Base-by-base conservation (phyloP, 2,888 invertebrate species). In the Spisula solida region DNA sequence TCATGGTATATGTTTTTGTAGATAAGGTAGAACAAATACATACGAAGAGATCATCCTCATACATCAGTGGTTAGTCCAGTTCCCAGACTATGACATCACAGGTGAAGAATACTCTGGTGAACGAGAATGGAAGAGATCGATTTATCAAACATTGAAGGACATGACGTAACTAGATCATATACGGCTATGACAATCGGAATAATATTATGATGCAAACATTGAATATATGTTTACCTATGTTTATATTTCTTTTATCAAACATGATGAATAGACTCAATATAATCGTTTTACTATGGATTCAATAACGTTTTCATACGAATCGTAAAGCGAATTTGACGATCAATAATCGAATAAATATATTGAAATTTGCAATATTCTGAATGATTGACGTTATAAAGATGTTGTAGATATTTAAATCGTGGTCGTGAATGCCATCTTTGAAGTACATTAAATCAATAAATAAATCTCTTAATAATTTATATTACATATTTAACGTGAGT, bases 241-340 rank as follows among this genome's bases (percentile, higher is more conserved):
- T 66, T 66, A 25, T 66, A 66, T 25, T 66, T 66, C 25, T 66
- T n/a, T 75, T 75, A 31, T 75, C 75, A 75, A 34, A 75, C 14
- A 34, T 12, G 75, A 31, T 75, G 75, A 34, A 75, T 75, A 34
- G 75, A 34, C 18, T 75, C 8, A 18, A 6, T 75, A 5, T 75
- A 25, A 75, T 34, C 31, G 34, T 18, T 75, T 75, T 75, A 75
- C 29, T 75, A 34, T 14, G 14, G 14, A 25, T 75, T 31, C 31
- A 18, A 14, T 34, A 16, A 29, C 34, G 1, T 75, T 75, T 75
- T 75, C 34, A 34, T 75, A 34, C 34, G 16, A 75, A 25, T 75
- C 75, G 31, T 16, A 16, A 18, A 16, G 29, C 31, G 31, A 75
- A 31, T 6, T 25, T 31, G 31, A 31, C 16, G 31, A 75, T 75